Conservation (phyloP, 1,140 invertebrate genomes). For the Phymorhynchus buccinoides region DNA sequence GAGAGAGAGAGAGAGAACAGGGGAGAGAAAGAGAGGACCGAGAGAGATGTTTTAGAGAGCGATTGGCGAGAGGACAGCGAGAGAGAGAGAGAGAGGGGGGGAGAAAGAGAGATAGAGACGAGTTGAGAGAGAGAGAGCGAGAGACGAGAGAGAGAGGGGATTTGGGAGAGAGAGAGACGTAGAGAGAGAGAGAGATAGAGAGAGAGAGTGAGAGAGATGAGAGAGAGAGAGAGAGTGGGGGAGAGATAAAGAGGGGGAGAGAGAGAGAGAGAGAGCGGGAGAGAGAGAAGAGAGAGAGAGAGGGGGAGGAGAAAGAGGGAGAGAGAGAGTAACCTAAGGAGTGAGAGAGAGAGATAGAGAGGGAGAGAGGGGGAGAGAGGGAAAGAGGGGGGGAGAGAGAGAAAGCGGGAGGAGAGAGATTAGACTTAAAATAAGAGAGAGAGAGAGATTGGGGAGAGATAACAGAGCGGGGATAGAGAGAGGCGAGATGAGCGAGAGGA, state of each 20-base stretch:
- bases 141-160: constrained; percentile 1
- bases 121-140: neutral
- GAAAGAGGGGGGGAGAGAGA: neutral
- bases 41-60: too few relatives aligned
- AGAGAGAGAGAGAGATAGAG: neutral
- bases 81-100: too few relatives aligned
- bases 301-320: neutral
- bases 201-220: neutral
- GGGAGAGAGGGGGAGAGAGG: constrained; percentile 5
- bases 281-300: neutral
- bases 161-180: neutral
- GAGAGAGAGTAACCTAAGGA: neutral
- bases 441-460: neutral
- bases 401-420: too few relatives aligned
- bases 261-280: too few relatives aligned
- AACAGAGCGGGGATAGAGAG: neutral
- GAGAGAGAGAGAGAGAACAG: neutral
- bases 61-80: too few relatives aligned
- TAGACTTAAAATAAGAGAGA: too few relatives aligned
- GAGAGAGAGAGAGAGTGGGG: neutral
- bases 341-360: constrained; percentile 21
- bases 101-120: too few relatives aligned
- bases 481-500: too few relatives aligned
- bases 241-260: neutral
- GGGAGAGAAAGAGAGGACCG: constrained; percentile 16